Evolutionary conservation across 2,113 vertebrate species (phyloP), one percentile per base, ranked within the genome.

Genomic region (Pelecanoides urinatrix): DNA sequence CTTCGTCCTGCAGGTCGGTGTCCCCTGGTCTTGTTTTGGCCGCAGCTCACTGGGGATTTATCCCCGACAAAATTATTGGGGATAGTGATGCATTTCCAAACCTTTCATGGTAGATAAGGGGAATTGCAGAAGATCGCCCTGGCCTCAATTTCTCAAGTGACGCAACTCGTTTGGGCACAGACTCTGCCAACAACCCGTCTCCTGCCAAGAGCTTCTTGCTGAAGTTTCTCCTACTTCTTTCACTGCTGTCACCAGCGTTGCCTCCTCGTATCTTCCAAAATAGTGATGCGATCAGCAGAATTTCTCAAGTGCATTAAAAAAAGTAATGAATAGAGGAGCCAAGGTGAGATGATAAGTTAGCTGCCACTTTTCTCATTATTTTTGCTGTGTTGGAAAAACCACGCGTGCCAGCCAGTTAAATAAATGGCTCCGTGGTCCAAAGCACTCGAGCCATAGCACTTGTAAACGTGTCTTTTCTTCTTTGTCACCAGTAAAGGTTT

Each of bases 321-420:
- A 50, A 58, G 50, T 26, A 61, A 90, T 11, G 4, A 61, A 36
- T 11, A 0, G 55, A 15, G 65, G 78, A 71, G 79, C 83, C 91
- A 66, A 89, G 73, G 88, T 63, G 86, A 53, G 70, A 30, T 96
- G 94, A 96, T 93, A 32, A 96, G 92, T 93, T 94, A 91, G 80
- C 97, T 96, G 91, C 92, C 96, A 94, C 91, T 94, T 95, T 93
- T 86, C 92, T 74, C 88, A 93, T 96, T 94, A 83, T 65, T 94
- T 91, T 47, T 84, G 47, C 83, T 30, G 61, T 42, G 75, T 53
- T 87, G 92, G 86, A 78, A 89, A 86, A 77, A 1, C 49, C 68
- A 75, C 47, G 4, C 47, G 5, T 1, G 29, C 9, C 87, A 95
- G 56, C n/a, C 72, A 5, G 47, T 71, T 19, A 78, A 85, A 95